Conservation (phyloP, 1,140 invertebrate genomes). For the Goniozus legneri region DNA sequence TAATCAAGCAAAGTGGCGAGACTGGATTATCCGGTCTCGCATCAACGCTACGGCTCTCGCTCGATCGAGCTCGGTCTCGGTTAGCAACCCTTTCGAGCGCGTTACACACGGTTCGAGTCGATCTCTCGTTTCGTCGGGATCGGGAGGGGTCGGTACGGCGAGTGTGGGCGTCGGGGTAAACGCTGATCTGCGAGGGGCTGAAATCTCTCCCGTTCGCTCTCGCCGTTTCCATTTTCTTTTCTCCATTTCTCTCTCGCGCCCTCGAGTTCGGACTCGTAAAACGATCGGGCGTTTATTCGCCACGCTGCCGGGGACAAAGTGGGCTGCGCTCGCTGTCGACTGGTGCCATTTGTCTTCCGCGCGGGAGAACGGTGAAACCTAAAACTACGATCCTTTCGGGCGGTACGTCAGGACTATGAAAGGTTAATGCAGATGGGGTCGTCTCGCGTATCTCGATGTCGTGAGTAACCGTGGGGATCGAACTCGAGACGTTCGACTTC, state of each 20-base stretch:
- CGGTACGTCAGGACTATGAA: constrained; percentile 27
- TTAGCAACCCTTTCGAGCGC: too few relatives aligned
- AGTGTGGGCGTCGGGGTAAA: too few relatives aligned
- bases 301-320: constrained; percentile 38
- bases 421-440: constrained; percentile 24
- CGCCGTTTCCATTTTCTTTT: constrained; percentile 6
- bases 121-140: too few relatives aligned
- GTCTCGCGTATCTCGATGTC: too few relatives aligned
- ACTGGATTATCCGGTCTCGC: constrained; percentile 31
- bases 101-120: too few relatives aligned
- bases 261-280: constrained; percentile 29
- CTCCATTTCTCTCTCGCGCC: constrained; percentile 18
- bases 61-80: constrained; percentile 16
- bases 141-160: too few relatives aligned
- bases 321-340: constrained; percentile 36
- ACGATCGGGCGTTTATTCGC: constrained; percentile 40
- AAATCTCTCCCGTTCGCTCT: constrained; percentile 15
- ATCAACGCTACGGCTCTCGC: constrained; percentile 28
- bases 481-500: too few relatives aligned
- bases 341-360: constrained; percentile 39
- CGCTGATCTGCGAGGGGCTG: constrained; percentile 32
- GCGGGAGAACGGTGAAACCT: constrained; percentile 31
- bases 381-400: constrained; percentile 32
- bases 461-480: too few relatives aligned
- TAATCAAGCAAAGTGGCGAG: constrained; percentile 29